phyloP scores from a whole-genome alignment of 2,888 invertebrate species.

The Selenia dentaria region DNA sequence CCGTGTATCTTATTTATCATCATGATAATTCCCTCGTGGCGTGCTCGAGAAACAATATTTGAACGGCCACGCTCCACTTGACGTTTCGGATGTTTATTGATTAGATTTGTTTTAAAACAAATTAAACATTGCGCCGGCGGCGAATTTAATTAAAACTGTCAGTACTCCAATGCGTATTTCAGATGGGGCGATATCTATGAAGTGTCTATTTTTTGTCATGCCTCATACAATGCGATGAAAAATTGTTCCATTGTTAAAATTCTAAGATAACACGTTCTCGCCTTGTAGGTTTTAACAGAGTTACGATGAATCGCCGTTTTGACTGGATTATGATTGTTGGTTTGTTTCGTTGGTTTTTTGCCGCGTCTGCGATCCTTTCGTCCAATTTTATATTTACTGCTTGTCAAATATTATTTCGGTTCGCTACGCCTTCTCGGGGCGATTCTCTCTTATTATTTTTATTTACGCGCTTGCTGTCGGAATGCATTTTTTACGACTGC shows the following conservation, averaged over 20 bases:
- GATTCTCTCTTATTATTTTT: slow-evolving; percentile 60
- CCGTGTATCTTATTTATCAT: slow-evolving; percentile 80
- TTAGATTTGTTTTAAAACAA: slow-evolving; percentile 71
- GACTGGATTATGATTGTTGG: slow-evolving; percentile 56
- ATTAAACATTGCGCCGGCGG: slow-evolving; percentile 65
- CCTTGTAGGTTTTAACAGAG: slow-evolving; percentile 65
- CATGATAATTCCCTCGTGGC: slow-evolving; percentile 70
- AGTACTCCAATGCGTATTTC: slow-evolving; percentile 47
- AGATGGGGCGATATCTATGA: slow-evolving; percentile 56
- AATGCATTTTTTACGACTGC: slow-evolving; percentile 59
- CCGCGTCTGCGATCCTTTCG: slow-evolving; percentile 54
- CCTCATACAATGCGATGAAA: slow-evolving; percentile 56
- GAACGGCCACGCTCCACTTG: slow-evolving; percentile 60
- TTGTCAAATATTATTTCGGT: slow-evolving; percentile 68
- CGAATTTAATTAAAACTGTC: slow-evolving; percentile 70
- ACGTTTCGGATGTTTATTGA: slow-evolving; percentile 71
- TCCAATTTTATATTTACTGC: slow-evolving; percentile 74
- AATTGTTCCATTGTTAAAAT: slow-evolving; percentile 70
- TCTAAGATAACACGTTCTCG: slow-evolving; percentile 63
- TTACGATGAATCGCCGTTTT: slow-evolving; percentile 67
- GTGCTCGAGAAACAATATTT: slow-evolving; percentile 71
- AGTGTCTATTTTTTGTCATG: slow-evolving; percentile 58
- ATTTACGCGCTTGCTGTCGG: slow-evolving; percentile 58
- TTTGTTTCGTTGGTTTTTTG: slow-evolving; percentile 55
- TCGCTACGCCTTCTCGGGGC: slow-evolving; percentile 53